phyloP scores from a whole-genome alignment of 2,888 invertebrate genomes.

The Erebia palarica region DNA sequence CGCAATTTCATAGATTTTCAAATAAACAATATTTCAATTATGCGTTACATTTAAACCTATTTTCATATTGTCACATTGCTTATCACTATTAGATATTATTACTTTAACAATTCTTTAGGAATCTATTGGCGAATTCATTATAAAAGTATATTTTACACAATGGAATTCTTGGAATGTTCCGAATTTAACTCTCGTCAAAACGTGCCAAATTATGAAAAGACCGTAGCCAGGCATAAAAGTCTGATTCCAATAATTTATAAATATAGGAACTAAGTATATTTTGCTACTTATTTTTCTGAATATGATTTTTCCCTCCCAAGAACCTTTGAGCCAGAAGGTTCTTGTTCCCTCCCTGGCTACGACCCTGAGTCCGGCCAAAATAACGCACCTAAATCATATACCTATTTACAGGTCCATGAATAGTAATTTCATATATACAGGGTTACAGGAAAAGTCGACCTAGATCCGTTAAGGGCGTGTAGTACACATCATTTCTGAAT shows the following conservation, averaged over 20 bases:
- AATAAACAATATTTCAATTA: constrained; percentile 38
- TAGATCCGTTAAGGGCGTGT: no score
- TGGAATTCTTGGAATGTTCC: constrained; percentile 27
- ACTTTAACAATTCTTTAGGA: constrained; percentile 31
- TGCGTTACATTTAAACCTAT: constrained; percentile 65
- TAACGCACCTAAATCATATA: no score
- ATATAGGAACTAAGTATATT: constrained; percentile 1
- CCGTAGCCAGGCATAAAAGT: not conserved
- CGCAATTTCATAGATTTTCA: constrained; percentile 11
- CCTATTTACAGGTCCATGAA: no score
- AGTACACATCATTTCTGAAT: no score
- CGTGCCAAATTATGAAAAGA: not conserved
- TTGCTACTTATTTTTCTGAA: not conserved
- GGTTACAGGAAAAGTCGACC: no score
- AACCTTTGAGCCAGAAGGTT: not conserved
- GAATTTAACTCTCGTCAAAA: not conserved
- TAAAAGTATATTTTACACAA: not conserved
- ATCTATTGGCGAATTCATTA: constrained; percentile 20
- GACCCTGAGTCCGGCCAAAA: not conserved
- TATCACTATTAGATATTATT: constrained; percentile 60
- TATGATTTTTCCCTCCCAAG: not conserved
- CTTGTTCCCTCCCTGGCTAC: not conserved
- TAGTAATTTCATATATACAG: no score
- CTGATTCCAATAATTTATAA: not conserved
- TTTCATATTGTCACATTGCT: constrained; percentile 77